Evolutionary conservation across 2,113 vertebrate genomes (phyloP), one percentile per base, ranked within the genome.

Genomic region (Pedionomus torquatus): DNA sequence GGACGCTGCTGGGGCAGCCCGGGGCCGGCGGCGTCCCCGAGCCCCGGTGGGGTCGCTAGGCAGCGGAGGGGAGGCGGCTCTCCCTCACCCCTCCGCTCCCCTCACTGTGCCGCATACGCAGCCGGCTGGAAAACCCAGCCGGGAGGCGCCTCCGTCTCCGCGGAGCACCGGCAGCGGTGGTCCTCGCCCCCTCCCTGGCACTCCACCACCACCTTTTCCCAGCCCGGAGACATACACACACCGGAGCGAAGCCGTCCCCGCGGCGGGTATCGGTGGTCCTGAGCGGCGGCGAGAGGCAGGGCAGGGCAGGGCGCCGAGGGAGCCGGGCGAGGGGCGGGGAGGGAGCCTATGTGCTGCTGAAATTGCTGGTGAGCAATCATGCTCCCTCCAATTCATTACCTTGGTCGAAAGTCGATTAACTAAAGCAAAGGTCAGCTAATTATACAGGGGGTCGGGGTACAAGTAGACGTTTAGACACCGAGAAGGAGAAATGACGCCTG

Each of bases 361-460:
- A 74, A 74, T 54, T 48, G 70, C 82, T 35, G 77, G 78, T 60
- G 55, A 61, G 94, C 60, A 61, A 61, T 95, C 60, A 17, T 11
- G 77, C 58, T 60, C 41, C 52, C 89, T 92, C 71, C 81, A 19
- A 51, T 91, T 90, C 82, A 65, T 93, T 94, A 55, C 70, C 93
- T 63, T 14, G 78, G 76, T 48, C 39, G 39, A 41, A 94, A 97
- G 91, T 96, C 82, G 92, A 21, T 94, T 93, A 96, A 87, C 83
- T 96, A 48, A 94, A 95, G 72, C 75, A 84, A 66, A 93, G 97
- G 93, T 91, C 90, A 86, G 83, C 94, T 95, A 94, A 91, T 98
- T 96, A 88, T 54, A 70, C 74, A 13, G 91, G 95, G 77, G 28
- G 8, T 11, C 43, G 63, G 76, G 79, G 60, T 71, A 63, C 90